phyloP scores from a whole-genome alignment of 2,888 invertebrate species.

The Podabrus alpinus region DNA sequence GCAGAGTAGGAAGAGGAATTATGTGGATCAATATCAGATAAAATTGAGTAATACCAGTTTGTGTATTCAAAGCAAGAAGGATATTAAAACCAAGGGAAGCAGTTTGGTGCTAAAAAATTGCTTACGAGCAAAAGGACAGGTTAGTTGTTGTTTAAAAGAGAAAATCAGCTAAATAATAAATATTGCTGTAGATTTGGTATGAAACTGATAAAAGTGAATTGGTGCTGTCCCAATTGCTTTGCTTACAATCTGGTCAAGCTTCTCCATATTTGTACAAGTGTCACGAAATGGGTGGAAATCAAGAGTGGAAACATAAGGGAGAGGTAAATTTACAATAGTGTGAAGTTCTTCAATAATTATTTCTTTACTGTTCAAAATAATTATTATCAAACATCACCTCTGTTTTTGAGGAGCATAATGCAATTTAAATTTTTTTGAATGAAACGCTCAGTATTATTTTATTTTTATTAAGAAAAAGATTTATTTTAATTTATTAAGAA shows the following conservation, averaged over 20 bases:
- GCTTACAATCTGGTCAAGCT: slow-evolving; percentile 75
- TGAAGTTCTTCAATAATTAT: no score
- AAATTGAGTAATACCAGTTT: slow-evolving; percentile 72
- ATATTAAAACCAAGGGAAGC: slow-evolving; percentile 78
- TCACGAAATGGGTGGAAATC: slow-evolving; percentile 88
- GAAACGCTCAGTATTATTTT: no score
- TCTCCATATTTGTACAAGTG: slow-evolving; percentile 83
- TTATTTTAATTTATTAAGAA: no score
- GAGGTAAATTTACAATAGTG: slow-evolving; percentile 61
- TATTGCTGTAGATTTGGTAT: slow-evolving; percentile 74
- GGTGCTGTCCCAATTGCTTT: slow-evolving; percentile 80
- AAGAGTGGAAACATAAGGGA: slow-evolving; percentile 87
- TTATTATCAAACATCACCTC: no score
- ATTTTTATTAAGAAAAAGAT: no score
- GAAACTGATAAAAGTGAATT: slow-evolving; percentile 84
- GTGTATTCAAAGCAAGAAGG: slow-evolving; percentile 80
- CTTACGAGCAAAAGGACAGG: slow-evolving; percentile 72
- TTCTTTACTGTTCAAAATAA: no score
- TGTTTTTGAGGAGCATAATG: no score
- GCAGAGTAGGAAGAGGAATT: slow-evolving; percentile 80
- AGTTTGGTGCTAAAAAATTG: slow-evolving; percentile 74
- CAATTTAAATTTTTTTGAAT: no score
- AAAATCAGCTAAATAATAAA: not conserved
- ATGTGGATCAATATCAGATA: slow-evolving; percentile 73
- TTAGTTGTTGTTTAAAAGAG: slow-evolving; percentile 43